A percentile compares a stretch with the other conserved stretches of the same genome.
These are phyloP conservation scores for Terrapene triunguis DNA, from an alignment of 2,113 vertebrate species.

Conservation along the genomic window DNA sequence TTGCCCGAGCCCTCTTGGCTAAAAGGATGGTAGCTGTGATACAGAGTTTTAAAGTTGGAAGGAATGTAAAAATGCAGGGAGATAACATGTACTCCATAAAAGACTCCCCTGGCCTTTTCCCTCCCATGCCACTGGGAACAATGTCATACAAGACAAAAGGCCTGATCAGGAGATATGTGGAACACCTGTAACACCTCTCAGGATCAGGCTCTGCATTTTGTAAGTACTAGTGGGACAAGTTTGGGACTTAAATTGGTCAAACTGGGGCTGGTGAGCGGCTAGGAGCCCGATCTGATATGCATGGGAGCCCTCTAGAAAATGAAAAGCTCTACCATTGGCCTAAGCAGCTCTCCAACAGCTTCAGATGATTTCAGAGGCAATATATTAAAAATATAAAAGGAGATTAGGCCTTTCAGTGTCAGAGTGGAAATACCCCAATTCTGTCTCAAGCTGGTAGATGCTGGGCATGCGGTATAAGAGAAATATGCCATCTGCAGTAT, in stretches of 20 bases:
- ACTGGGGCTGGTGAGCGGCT: neutral
- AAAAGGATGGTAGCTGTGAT: neutral
- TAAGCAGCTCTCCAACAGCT: neutral
- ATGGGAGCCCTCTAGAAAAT: neutral
- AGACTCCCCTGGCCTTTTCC: neutral
- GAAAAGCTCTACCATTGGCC: rapidly evolving
- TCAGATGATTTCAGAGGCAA: neutral
- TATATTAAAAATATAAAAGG: neutral
- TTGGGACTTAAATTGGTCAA: neutral
- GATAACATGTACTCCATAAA: neutral
- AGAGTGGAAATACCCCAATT: neutral
- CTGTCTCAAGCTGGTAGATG: neutral
- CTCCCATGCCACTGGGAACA: neutral
- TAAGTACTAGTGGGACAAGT: neutral
- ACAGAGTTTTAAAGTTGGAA: neutral
- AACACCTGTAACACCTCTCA: neutral
- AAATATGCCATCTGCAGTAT: neutral
- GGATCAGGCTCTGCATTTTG: neutral
- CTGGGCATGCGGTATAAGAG: rapidly evolving
- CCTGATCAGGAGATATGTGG: neutral
- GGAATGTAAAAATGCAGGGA: neutral
- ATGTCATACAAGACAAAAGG: neutral
- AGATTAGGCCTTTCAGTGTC: neutral
- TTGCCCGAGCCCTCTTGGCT: neutral
- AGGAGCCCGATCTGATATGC: rapidly evolving